These are phyloP conservation scores for Cassiopea andromeda DNA, from an alignment of 30 jellyfish, hydroid and myxozoan genomes.

Conservation along the genomic window DNA sequence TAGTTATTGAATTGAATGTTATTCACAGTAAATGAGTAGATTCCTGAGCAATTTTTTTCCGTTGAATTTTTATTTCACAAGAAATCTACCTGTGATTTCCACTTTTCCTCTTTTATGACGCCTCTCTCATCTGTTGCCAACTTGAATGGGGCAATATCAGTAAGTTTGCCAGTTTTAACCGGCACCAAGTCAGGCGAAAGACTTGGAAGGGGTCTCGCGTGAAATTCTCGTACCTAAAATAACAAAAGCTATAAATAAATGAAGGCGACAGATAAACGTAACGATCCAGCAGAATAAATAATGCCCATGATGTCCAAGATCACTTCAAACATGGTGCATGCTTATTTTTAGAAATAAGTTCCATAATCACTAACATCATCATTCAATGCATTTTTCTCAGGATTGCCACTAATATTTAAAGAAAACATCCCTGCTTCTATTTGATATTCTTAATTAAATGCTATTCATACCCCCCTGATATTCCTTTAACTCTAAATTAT, in stretches of 20 bases:
- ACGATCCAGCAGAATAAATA: not conserved
- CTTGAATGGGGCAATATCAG: constrained; percentile 80
- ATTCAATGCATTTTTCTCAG: not conserved
- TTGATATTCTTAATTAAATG: too few species aligned
- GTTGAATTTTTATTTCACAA: not conserved
- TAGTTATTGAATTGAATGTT: not conserved
- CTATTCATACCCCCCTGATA: too few species aligned
- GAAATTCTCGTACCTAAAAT: constrained; percentile 86
- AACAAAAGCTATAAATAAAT: not conserved
- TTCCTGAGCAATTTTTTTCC: not conserved
- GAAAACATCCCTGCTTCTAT: not conserved
- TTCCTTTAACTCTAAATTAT: too few species aligned
- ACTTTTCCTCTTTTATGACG: constrained; percentile 66
- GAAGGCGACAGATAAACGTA: not conserved
- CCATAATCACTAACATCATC: too few species aligned
- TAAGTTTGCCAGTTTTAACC: constrained; percentile 58
- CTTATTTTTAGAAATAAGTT: too few species aligned
- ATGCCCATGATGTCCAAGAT: too few species aligned
- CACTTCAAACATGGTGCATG: too few species aligned
- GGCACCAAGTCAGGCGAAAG: constrained; percentile 87
- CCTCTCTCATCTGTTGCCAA: constrained; percentile 81
- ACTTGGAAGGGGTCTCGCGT: constrained; percentile 93
- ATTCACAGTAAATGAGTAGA: not conserved
- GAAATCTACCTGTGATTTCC: constrained; percentile 66
- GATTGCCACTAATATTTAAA: not conserved